A percentile compares a stretch with the other conserved stretches of the same genome.
Conservation (phyloP, 1,140 invertebrate species). For the Acyrthosiphon pisum region DNA sequence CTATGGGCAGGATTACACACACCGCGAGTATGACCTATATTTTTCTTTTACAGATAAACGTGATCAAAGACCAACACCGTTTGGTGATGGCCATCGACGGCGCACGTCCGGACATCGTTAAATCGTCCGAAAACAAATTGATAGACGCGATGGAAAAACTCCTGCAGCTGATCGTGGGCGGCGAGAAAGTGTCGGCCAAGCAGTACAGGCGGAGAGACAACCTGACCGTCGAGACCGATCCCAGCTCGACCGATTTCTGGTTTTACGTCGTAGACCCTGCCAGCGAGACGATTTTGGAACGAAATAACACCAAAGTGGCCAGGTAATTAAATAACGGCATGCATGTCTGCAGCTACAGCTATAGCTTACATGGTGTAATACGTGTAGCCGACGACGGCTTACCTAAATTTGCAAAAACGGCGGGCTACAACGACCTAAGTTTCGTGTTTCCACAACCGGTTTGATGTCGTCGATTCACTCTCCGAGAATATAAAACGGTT, state of each 20-base stretch:
- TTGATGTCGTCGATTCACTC: not conserved
- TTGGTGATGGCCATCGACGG: slow-evolving; percentile 79
- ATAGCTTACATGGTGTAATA: not conserved
- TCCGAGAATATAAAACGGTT: not conserved
- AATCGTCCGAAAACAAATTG: slow-evolving; percentile 71
- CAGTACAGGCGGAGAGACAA: slow-evolving; percentile 73
- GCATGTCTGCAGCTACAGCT: too few species aligned
- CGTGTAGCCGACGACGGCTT: too few species aligned
- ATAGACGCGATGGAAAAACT: slow-evolving; percentile 76
- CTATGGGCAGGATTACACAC: not conserved
- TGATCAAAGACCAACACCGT: slow-evolving; percentile 74
- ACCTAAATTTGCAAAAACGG: not conserved
- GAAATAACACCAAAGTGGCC: slow-evolving; percentile 74
- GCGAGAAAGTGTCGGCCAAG: slow-evolving; percentile 77
- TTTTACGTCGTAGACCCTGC: slow-evolving; percentile 84
- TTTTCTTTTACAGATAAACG: slow-evolving; percentile 66
- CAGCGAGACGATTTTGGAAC: slow-evolving; percentile 75
- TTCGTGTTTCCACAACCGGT: not conserved
- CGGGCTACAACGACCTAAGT: not conserved
- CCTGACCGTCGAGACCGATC: slow-evolving; percentile 74
- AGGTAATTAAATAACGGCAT: slow-evolving; percentile 66
- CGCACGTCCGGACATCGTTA: slow-evolving; percentile 74
- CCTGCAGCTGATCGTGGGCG: slow-evolving; percentile 76
- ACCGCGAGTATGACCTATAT: not conserved
- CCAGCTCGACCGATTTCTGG: slow-evolving; percentile 83